A percentile compares a stretch with the other conserved stretches of the same genome.
These are phyloP conservation scores for Notothenia rossii DNA, from an alignment of 2,113 vertebrate species.

Conservation along the genomic window DNA sequence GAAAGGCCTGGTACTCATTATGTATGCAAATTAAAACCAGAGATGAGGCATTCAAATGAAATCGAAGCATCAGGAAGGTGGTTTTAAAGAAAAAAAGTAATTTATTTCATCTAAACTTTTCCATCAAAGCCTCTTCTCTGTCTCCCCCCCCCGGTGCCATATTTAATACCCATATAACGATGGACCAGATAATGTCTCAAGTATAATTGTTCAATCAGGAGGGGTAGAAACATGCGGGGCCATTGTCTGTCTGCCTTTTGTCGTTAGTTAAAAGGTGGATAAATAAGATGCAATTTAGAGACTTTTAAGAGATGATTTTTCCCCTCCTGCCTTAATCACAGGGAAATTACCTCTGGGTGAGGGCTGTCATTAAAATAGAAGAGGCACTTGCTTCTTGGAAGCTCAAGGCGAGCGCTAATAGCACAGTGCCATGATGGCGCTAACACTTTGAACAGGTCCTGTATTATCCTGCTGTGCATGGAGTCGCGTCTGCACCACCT, in stretches of 20 bases:
- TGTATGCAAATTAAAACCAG: neutral
- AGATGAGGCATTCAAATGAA: neutral
- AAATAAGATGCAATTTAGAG: slow-evolving; percentile 89
- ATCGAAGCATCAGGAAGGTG: neutral
- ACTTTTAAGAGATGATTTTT: slow-evolving; percentile 84
- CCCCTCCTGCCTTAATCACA: slow-evolving; percentile 81
- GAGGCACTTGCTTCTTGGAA: slow-evolving; percentile 79
- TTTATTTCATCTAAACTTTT: slow-evolving; percentile 77
- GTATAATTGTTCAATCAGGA: slow-evolving; percentile 81
- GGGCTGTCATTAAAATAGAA: slow-evolving; percentile 88
- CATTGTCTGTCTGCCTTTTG: slow-evolving; percentile 85
- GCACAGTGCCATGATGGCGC: slow-evolving; percentile 64
- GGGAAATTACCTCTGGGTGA: slow-evolving; percentile 86
- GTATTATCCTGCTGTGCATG: slow-evolving; percentile 58
- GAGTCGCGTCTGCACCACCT: slow-evolving; percentile 13
- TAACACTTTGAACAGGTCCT: slow-evolving; percentile 55
- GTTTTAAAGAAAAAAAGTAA: slow-evolving; percentile 20
- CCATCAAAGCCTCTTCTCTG: slow-evolving; percentile 74
- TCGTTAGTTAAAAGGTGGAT: slow-evolving; percentile 86
- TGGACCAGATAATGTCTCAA: slow-evolving; percentile 77
- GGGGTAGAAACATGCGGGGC: slow-evolving; percentile 83
- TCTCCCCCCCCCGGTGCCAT: slow-evolving; percentile 61
- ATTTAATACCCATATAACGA: slow-evolving; percentile 79
- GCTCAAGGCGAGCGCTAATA: slow-evolving; percentile 79
- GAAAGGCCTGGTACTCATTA: neutral